Percentiles rank a stretch among this genome's conserved stretches.
Evolutionary conservation across 1,140 invertebrate genomes (phyloP).

Genomic region (Drosophila ananassae): DNA sequence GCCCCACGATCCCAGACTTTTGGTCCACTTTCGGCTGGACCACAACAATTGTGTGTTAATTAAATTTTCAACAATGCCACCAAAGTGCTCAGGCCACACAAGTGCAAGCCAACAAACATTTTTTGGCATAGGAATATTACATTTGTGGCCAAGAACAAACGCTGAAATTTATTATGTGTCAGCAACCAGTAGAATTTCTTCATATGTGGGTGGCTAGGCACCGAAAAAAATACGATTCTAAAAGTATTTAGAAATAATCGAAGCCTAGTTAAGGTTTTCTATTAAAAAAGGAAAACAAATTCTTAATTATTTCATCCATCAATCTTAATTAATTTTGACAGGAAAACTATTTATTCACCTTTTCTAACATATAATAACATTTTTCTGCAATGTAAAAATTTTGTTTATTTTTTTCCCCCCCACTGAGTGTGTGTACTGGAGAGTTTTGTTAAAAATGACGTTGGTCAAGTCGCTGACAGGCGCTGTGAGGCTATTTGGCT

Average conservation of each 20-base stretch:
- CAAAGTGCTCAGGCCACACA: slow-evolving; percentile 22
- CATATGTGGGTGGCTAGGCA: slow-evolving; percentile 6
- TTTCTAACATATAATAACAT: too few species aligned
- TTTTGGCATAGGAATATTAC: slow-evolving; percentile 52
- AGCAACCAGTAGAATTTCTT: slow-evolving; percentile 51
- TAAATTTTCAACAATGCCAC: slow-evolving; percentile 66
- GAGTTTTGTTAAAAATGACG: slow-evolving; percentile 50
- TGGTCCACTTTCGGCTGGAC: slow-evolving; percentile 29
- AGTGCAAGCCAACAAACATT: slow-evolving; percentile 35
- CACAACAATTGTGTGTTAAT: slow-evolving; percentile 70
- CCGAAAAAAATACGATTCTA: not conserved
- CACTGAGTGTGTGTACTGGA: not conserved
- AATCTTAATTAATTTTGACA: not conserved
- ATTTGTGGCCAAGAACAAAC: slow-evolving; percentile 57
- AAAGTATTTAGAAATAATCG: not conserved
- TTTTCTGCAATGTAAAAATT: not conserved
- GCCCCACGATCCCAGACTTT: not conserved
- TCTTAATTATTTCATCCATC: not conserved
- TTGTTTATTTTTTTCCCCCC: not conserved
- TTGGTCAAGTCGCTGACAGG: slow-evolving; percentile 63
- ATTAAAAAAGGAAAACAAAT: not conserved
- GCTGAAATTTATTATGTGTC: slow-evolving; percentile 70
- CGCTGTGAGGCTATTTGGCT: slow-evolving; percentile 23
- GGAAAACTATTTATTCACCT: not conserved
- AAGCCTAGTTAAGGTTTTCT: not conserved